A percentile compares a stretch with the other conserved stretches of the same genome.
Evolutionary conservation across 2,797 vertebrate genomes (phyloP).

Genomic region (Chelon auratus): DNA sequence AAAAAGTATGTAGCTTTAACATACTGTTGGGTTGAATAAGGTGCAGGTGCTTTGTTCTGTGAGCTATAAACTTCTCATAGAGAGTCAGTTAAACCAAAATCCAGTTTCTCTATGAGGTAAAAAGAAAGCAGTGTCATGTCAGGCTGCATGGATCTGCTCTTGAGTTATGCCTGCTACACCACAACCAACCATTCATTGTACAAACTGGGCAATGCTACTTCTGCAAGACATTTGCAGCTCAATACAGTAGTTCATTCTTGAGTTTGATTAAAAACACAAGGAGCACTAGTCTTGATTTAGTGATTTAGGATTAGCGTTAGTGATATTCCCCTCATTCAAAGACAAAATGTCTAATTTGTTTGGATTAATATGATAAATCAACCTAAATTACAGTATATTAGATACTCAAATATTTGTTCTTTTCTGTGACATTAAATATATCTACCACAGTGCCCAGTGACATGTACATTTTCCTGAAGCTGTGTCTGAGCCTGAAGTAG

Average conservation of each 20-base stretch:
- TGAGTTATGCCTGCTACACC: too few relatives aligned
- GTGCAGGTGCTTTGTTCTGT: neutral
- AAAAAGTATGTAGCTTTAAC: conserved; percentile 6
- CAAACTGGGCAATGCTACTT: too few relatives aligned
- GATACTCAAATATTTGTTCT: neutral
- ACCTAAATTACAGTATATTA: too few relatives aligned
- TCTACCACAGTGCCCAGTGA: neutral
- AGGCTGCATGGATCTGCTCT: too few relatives aligned
- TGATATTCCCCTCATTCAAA: too few relatives aligned
- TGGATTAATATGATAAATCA: too few relatives aligned
- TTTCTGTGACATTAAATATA: neutral
- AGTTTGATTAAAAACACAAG: too few relatives aligned
- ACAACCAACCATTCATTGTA: too few relatives aligned
- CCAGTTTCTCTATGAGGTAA: neutral
- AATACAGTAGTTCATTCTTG: neutral
- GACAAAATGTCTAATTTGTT: too few relatives aligned
- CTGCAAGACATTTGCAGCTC: neutral
- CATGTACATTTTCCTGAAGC: neutral
- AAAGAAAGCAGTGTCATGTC: too few relatives aligned
- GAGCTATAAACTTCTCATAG: neutral
- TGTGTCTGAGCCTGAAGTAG: neutral
- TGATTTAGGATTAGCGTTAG: too few relatives aligned
- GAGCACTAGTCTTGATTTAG: too few relatives aligned
- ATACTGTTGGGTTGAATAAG: conserved; percentile 6
- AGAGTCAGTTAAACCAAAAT: neutral